phyloP scores from a whole-genome alignment of 2,888 invertebrate genomes.

The Smittia aterrima region DNA sequence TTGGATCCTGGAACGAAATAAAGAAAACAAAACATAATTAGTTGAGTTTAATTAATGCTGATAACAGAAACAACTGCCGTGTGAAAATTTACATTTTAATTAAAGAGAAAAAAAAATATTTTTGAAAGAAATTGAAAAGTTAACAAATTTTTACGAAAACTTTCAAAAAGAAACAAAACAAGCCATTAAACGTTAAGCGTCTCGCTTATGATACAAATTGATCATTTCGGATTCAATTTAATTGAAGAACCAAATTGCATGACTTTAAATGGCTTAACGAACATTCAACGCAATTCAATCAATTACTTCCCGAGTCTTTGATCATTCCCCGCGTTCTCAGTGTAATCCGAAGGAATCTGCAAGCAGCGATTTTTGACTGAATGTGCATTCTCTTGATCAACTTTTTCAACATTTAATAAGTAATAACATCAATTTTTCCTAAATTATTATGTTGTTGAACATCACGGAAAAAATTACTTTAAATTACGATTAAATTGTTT shows the following conservation, averaged over 20 bases:
- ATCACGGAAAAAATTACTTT: not conserved
- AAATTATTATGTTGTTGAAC: not conserved
- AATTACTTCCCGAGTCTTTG: not conserved
- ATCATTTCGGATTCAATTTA: not conserved
- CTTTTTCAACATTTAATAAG: not conserved
- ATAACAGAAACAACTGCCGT: no score
- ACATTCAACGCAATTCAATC: not conserved
- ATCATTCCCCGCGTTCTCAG: not conserved
- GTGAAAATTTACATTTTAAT: no score
- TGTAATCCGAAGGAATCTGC: not conserved
- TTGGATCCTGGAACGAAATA: slow-evolving; percentile 34
- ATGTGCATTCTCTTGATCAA: not conserved
- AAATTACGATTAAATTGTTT: not conserved
- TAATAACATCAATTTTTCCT: not conserved
- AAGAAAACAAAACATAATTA: not conserved
- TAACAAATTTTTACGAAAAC: no score
- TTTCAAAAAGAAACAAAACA: not conserved
- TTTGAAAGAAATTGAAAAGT: no score
- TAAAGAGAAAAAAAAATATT: no score
- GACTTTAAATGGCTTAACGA: not conserved
- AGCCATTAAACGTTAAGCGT: not conserved
- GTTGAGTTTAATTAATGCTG: slow-evolving; percentile 18
- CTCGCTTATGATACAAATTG: not conserved
- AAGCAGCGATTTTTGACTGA: not conserved
- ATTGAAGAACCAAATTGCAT: not conserved